Percentiles rank a stretch among this genome's conserved stretches.
phyloP scores from a whole-genome alignment of 2,888 invertebrate species.

The Falcaria lacertinaria region DNA sequence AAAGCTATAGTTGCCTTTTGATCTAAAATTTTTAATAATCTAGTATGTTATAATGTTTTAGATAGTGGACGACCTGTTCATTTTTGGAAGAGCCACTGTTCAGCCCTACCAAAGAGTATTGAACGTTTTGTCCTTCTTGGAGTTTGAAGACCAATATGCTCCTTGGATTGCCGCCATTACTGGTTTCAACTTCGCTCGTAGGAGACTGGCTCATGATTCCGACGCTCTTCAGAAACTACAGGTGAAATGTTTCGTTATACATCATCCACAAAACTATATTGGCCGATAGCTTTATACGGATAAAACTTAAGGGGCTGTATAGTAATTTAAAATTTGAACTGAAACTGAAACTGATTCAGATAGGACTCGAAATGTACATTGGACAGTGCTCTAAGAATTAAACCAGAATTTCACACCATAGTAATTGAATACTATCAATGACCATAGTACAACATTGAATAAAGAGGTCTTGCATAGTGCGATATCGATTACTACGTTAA shows the following conservation, averaged over 20 bases:
- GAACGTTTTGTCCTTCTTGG: conserved; percentile 78
- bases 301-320: too few species aligned
- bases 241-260: conserved; percentile 28
- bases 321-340: too few species aligned
- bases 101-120: conserved; percentile 75
- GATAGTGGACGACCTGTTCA: conserved; percentile 83
- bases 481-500: too few species aligned
- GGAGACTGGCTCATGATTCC: conserved; percentile 59
- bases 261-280: background rate
- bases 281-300: too few species aligned
- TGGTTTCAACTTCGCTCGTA: conserved; percentile 63
- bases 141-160: conserved; percentile 81
- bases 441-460: too few species aligned
- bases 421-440: too few species aligned
- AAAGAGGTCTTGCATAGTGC: too few species aligned
- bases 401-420: too few species aligned
- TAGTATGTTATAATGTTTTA: conserved; percentile 17
- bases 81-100: conserved; percentile 75
- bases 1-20: too few species aligned
- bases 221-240: conserved; percentile 31
- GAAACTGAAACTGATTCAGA: too few species aligned
- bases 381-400: too few species aligned
- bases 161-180: conserved; percentile 84
- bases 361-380: too few species aligned
- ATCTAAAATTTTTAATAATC: background rate